phyloP scores from a whole-genome alignment of 30 jellyfish, hydroid and myxozoan species.

The Euphysa ruthae region DNA sequence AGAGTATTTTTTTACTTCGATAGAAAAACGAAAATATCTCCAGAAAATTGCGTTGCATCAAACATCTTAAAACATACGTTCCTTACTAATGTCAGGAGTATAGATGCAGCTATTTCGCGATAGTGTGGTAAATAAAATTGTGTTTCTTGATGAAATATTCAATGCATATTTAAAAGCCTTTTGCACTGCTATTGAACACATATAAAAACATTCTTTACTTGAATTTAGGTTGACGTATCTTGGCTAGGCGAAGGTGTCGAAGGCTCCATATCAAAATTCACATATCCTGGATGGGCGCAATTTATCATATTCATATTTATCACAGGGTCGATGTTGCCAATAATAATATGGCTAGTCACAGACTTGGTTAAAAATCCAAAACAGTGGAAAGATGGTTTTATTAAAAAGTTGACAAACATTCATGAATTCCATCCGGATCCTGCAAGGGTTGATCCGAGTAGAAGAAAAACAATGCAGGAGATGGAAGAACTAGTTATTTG shows the following conservation, averaged over 20 bases:
- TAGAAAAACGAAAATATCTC: too few species aligned
- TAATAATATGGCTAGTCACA: slow-evolving; percentile 32
- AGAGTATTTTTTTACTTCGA: too few species aligned
- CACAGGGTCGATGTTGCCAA: slow-evolving; percentile 52
- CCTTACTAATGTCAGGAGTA: too few species aligned
- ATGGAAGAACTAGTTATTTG: too few species aligned
- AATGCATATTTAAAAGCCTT: too few species aligned
- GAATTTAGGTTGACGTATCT: slow-evolving; percentile 69
- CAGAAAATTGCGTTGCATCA: too few species aligned
- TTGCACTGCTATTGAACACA: too few species aligned
- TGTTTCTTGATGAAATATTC: too few species aligned
- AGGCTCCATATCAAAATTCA: slow-evolving; percentile 45
- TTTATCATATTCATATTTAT: slow-evolving; percentile 50
- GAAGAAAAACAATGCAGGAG: slow-evolving; percentile 61
- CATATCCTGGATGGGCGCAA: slow-evolving; percentile 77
- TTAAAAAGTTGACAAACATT: slow-evolving; percentile 42
- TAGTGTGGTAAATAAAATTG: too few species aligned
- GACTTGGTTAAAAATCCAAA: slow-evolving; percentile 55
- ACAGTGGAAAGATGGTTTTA: slow-evolving; percentile 54
- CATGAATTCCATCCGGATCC: slow-evolving; percentile 84
- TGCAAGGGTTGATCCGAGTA: slow-evolving; percentile 43
- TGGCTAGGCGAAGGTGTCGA: slow-evolving; percentile 61
- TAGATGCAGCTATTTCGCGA: too few species aligned
- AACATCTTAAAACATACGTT: too few species aligned
- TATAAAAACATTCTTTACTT: too few species aligned